Conservation (phyloP, 2,113 vertebrate species). For the Paralichthys olivaceus region DNA sequence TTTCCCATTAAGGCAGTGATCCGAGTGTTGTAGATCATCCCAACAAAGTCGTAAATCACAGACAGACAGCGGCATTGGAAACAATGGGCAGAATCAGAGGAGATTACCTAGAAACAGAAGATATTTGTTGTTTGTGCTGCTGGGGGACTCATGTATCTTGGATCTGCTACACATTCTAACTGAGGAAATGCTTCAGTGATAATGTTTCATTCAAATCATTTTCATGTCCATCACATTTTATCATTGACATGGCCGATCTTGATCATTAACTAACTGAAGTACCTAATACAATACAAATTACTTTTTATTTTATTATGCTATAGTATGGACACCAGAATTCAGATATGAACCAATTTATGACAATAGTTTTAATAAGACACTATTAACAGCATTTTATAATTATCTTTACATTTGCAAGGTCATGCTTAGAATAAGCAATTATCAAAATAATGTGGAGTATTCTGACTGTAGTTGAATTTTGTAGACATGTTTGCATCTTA, state of each 20-base stretch:
- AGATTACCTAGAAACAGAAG: slow-evolving; percentile 62
- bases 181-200: slow-evolving; percentile 3
- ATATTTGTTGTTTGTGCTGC: slow-evolving; percentile 43
- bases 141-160: slow-evolving; percentile 41
- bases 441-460: too few species aligned
- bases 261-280: too few species aligned
- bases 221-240: slow-evolving; percentile 8
- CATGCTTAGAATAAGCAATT: too few species aligned
- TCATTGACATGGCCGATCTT: not conserved
- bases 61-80: slow-evolving; percentile 59
- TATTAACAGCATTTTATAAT: too few species aligned
- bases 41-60: slow-evolving; percentile 79
- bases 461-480: too few species aligned
- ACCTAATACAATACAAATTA: too few species aligned
- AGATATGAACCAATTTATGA: too few species aligned
- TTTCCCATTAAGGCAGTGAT: slow-evolving; percentile 75
- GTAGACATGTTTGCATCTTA: too few species aligned
- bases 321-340: not conserved
- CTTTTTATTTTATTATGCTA: not conserved
- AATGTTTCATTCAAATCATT: not conserved
- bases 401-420: too few species aligned
- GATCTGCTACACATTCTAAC: slow-evolving; percentile 25
- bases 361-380: slow-evolving; percentile 14
- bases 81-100: slow-evolving; percentile 63
- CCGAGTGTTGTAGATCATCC: slow-evolving; percentile 72